Evolutionary conservation across 2,113 vertebrate genomes (phyloP), one percentile per base, ranked within the genome.

Genomic region (Isurus oxyrinchus): DNA sequence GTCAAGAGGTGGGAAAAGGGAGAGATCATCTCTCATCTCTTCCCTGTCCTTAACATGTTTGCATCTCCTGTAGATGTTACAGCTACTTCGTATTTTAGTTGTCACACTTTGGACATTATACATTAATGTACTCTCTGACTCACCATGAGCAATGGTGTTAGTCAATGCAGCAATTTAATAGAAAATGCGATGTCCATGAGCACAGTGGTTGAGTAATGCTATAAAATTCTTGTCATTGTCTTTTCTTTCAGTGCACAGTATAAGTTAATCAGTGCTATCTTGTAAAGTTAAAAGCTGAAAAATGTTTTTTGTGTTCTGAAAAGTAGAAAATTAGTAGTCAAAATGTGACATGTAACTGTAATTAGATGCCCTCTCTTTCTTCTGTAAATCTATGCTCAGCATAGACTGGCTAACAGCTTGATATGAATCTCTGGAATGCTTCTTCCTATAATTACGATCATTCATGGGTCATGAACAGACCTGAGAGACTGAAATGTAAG

Each of bases 361-460:
- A 95, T 72, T 95, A 69, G 40, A 72, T 72, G 67, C 25, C 44
- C 66, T 95, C 67, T 53, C 67, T 95, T 95, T 72, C 25, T 53
- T 69, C 67, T 55, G 49, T 55, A 72, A 55, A 55, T 69, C 10
- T 16, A 53, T 72, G 23, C 11, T 31, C 61, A 25, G 67, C 44
- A 95, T 67, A 95, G 67, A 72, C 23, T 53, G 67, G 94, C 67
- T 76, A 95, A 53, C 49, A 53, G 49, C 66, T 95, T 72, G 94
- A 95, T 72, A 95, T 95, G 27, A 69, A 95, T 95, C 94, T 95
- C 66, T 55, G 94, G 63, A 69, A 95, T 53, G 44, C 27, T 27
- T 95, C 67, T 95, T 95, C 94, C 66, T 95, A 69, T 72, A 95
- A 95, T 95, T 53, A 95, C 49, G 4, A 72, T 95, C 66, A 95